Conservation (phyloP, 2,888 invertebrate species). For the Mythimna lalbum region DNA sequence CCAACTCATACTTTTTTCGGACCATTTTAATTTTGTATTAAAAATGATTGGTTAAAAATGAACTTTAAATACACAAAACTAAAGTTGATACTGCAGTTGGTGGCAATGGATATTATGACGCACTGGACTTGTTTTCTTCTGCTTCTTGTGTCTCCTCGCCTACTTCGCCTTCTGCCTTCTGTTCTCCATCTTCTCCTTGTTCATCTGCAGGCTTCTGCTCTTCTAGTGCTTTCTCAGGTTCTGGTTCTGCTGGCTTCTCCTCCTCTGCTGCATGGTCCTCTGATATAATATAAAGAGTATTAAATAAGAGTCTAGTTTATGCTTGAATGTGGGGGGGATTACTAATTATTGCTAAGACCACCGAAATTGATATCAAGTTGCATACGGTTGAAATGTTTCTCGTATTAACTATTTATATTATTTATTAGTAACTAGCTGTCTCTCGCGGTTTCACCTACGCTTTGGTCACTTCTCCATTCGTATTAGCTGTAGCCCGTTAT, state of each 20-base stretch:
- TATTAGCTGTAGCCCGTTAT: too few species aligned
- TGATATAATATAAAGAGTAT: not conserved
- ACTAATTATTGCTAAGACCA: not conserved
- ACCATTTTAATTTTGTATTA: too few species aligned
- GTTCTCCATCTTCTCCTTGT: conserved; percentile 43
- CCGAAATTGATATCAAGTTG: not conserved
- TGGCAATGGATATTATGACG: not conserved
- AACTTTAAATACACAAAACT: too few species aligned
- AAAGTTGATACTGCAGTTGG: too few species aligned
- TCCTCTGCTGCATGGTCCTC: conserved; percentile 41
- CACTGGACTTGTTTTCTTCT: conserved; percentile 67
- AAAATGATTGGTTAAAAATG: too few species aligned
- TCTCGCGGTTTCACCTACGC: too few species aligned
- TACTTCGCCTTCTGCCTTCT: conserved; percentile 59
- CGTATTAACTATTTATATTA: not conserved
- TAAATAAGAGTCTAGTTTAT: not conserved
- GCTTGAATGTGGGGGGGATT: not conserved
- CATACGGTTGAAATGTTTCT: not conserved
- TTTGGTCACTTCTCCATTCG: too few species aligned
- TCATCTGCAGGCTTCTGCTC: conserved; percentile 67
- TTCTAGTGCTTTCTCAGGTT: conserved; percentile 3
- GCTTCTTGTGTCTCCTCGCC: conserved; percentile 74
- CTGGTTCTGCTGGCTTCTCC: conserved; percentile 15
- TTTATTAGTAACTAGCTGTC: too few species aligned
- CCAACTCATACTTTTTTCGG: too few species aligned